phyloP scores from a whole-genome alignment of 2,113 vertebrate species.

The Pteronura brasiliensis region DNA sequence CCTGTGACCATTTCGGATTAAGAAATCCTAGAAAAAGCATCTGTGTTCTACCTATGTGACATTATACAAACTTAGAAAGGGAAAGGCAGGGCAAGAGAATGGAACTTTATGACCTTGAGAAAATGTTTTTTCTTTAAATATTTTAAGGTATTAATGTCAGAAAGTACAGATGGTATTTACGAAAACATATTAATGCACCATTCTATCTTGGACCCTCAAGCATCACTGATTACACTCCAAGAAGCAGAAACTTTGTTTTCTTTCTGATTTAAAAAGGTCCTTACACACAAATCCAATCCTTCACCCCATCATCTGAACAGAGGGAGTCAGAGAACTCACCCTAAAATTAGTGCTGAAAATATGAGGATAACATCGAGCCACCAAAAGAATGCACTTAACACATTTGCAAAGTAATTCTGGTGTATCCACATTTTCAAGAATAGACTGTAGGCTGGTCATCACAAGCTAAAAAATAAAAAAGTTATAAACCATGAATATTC shows the following conservation, averaged over 20 bases:
- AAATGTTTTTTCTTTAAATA: slow-evolving; percentile 12
- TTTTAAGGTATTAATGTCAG: background rate
- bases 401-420: slow-evolving; percentile 98
- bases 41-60: background rate
- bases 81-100: background rate
- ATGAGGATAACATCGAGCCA: slow-evolving; percentile 97
- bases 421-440: slow-evolving; percentile 98
- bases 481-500: slow-evolving; percentile 17
- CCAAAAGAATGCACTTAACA: slow-evolving; percentile 96
- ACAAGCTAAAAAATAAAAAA: slow-evolving; percentile 89
- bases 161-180: background rate
- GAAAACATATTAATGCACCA: background rate
- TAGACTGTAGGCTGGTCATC: slow-evolving; percentile 97
- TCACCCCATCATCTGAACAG: background rate
- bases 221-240: background rate
- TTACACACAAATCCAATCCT: background rate
- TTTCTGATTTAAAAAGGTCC: background rate
- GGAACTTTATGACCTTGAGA: background rate
- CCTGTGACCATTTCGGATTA: background rate
- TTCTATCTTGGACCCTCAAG: background rate
- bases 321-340: slow-evolving; percentile 81
- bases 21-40: background rate
- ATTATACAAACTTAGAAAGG: slow-evolving; percentile 35
- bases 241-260: background rate
- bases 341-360: slow-evolving; percentile 99